Percentiles rank a stretch among this genome's conserved stretches.
These are phyloP conservation scores for Campylomormyrus tamandua DNA, from an alignment of 2,113 vertebrate species.

Conservation along the genomic window DNA sequence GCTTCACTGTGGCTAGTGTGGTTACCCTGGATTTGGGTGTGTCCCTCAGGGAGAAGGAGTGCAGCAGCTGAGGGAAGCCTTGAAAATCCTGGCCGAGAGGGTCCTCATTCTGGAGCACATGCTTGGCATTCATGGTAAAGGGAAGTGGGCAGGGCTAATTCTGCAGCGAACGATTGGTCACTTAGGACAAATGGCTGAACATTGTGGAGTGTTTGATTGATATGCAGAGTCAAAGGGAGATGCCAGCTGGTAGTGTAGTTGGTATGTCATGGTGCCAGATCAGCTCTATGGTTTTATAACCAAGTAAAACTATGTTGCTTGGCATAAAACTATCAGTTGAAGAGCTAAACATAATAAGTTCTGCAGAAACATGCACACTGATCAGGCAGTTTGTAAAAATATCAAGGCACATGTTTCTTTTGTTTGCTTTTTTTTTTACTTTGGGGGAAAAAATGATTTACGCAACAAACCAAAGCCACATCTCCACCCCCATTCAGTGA, in stretches of 20 bases:
- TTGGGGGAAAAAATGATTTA: not conserved
- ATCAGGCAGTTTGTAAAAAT: not conserved
- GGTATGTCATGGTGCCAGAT: not conserved
- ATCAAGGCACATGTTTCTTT: not conserved
- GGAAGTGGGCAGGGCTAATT: slow-evolving; percentile 52
- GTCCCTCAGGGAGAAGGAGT: slow-evolving; percentile 71
- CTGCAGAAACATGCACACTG: not conserved
- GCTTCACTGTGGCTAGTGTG: not conserved
- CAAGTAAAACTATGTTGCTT: not conserved
- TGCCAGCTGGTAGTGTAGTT: not conserved
- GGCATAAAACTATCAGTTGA: not conserved
- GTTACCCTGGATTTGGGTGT: slow-evolving; percentile 27
- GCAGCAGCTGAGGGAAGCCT: slow-evolving; percentile 86
- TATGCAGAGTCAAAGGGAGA: slow-evolving; percentile 57
- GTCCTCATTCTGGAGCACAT: slow-evolving; percentile 97
- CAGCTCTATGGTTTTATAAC: not conserved
- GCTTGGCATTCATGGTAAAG: slow-evolving; percentile 90
- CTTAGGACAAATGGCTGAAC: not conserved
- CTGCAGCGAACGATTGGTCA: slow-evolving; percentile 26
- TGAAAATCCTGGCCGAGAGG: slow-evolving; percentile 94
- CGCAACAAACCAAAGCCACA: not conserved
- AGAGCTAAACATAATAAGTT: not conserved
- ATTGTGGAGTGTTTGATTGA: slow-evolving; percentile 56
- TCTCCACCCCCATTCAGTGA: not conserved
- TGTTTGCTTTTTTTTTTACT: not conserved